These are phyloP conservation scores for Abrostola triplasia DNA, from an alignment of 2,888 invertebrate species.

Conservation along the genomic window DNA sequence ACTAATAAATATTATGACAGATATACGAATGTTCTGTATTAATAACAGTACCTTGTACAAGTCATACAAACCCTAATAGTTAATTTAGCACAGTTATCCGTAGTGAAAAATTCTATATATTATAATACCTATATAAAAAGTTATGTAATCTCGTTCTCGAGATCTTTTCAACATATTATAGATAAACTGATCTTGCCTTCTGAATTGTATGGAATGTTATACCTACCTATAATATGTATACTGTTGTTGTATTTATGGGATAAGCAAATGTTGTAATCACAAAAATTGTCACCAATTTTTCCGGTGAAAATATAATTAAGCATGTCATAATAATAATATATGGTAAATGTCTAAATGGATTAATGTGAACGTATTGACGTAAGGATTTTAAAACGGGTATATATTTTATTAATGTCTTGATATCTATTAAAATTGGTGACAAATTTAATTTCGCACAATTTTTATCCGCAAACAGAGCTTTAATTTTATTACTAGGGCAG, in stretches of 20 bases:
- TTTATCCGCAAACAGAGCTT: constrained; percentile 41
- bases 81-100: constrained; percentile 51
- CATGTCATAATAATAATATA: constrained; percentile 7
- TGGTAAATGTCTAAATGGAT: neutral
- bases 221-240: constrained; percentile 37
- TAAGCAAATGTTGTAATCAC: constrained; percentile 22
- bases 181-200: constrained; percentile 58
- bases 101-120: constrained; percentile 57
- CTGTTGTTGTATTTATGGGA: constrained; percentile 41
- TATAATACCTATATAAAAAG: constrained; percentile 38
- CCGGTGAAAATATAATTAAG: constrained; percentile 5
- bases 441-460: constrained; percentile 41
- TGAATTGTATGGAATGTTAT: constrained; percentile 50
- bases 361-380: neutral
- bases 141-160: constrained; percentile 64
- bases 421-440: constrained; percentile 41
- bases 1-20: constrained; percentile 37
- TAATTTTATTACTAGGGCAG: constrained; percentile 37
- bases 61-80: constrained; percentile 34
- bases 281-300: constrained; percentile 42
- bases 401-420: constrained; percentile 3
- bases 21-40: constrained; percentile 28
- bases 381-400: neutral
- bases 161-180: constrained; percentile 56
- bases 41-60: constrained; percentile 51